These are phyloP conservation scores for Pelmatolapia mariae DNA, from an alignment of 2,113 vertebrate species.

Conservation along the genomic window DNA sequence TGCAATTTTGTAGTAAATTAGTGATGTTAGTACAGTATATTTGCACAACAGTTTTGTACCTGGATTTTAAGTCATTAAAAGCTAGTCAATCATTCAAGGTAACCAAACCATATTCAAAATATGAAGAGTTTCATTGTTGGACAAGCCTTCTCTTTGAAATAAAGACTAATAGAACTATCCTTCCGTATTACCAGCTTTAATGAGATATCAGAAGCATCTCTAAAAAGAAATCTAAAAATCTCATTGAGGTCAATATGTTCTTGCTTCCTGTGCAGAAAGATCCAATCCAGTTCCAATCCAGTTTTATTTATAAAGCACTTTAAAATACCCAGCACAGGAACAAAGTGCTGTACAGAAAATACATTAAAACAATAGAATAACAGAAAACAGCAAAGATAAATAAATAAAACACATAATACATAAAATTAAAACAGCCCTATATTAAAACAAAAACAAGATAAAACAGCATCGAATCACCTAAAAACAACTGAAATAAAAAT, in stretches of 20 bases:
- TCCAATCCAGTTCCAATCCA: no score
- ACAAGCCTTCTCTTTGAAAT: not conserved
- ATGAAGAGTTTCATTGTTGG: not conserved
- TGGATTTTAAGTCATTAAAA: not conserved
- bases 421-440: no score
- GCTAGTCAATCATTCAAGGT: not conserved
- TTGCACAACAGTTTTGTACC: not conserved
- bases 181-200: not conserved
- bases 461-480: no score
- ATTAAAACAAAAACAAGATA: no score
- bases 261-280: conserved; percentile 75
- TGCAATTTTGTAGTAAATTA: not conserved
- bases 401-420: no score
- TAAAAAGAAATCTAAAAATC: not conserved
- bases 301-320: no score
- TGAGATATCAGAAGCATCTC: not conserved
- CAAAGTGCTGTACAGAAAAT: no score
- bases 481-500: no score
- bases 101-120: not conserved
- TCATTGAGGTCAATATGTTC: conserved; percentile 84
- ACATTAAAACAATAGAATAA: no score
- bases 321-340: no score
- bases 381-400: no score
- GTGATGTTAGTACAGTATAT: not conserved
- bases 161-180: not conserved